A percentile compares a stretch with the other conserved stretches of the same genome.
phyloP scores from a whole-genome alignment of 2,797 vertebrate genomes.

The Periparus ater region DNA sequence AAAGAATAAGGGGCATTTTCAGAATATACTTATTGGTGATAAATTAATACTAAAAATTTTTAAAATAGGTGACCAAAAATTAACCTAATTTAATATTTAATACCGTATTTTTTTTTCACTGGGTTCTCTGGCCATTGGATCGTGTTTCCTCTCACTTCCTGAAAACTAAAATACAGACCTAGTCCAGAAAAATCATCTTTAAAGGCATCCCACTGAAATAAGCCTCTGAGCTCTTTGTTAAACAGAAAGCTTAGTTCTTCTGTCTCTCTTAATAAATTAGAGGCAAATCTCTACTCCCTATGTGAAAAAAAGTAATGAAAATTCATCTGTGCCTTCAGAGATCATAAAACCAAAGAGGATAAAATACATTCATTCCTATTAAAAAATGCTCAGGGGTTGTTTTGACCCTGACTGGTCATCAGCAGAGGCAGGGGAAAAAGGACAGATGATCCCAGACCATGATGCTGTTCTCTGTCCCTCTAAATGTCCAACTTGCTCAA shows the following conservation, averaged over 20 bases:
- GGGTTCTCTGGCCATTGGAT: background rate
- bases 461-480: accelerated
- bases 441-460: accelerated
- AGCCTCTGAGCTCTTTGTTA: background rate
- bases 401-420: background rate
- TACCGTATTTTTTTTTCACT: background rate
- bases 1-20: background rate
- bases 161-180: background rate
- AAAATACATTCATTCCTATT: background rate
- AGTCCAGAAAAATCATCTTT: background rate
- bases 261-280: background rate
- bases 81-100: background rate
- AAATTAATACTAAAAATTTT: background rate
- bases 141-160: background rate
- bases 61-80: background rate
- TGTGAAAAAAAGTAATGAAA: background rate
- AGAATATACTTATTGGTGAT: background rate
- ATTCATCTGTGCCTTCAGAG: background rate
- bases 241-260: background rate
- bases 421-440: background rate
- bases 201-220: background rate
- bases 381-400: background rate
- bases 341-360: background rate
- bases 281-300: background rate
- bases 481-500: background rate